phyloP scores from a whole-genome alignment of 2,888 invertebrate genomes.

The Conus canariensis region DNA sequence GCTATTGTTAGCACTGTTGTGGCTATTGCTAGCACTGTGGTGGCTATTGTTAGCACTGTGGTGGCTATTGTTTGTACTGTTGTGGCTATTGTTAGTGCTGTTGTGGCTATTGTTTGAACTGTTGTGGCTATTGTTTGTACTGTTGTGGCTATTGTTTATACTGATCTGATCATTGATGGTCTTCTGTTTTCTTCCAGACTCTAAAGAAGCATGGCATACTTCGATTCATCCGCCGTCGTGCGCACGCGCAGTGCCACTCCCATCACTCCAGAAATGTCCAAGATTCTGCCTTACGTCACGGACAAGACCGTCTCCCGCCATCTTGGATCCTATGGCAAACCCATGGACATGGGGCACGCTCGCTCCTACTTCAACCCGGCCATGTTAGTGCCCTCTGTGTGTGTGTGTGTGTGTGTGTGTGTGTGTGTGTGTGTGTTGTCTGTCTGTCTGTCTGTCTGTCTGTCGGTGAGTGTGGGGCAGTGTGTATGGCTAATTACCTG shows the following conservation, averaged over 20 bases:
- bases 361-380: constrained; percentile 77
- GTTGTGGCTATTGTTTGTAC: no score
- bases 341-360: constrained; percentile 73
- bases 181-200: constrained; percentile 45
- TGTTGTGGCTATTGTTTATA: no score
- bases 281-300: constrained; percentile 72
- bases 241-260: constrained; percentile 74
- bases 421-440: not conserved
- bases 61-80: no score
- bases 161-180: no score
- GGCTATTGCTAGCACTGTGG: no score
- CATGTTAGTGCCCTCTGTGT: constrained; percentile 65
- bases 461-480: not conserved
- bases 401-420: not conserved
- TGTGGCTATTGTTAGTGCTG: no score
- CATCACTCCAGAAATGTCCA: constrained; percentile 71
- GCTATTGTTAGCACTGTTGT: no score
- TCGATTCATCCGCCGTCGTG: constrained; percentile 65
- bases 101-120: no score
- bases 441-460: not conserved
- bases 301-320: constrained; percentile 75
- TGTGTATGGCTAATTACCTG: not conserved
- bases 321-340: constrained; percentile 67
- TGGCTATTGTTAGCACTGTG: no score
- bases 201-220: constrained; percentile 60